Base-by-base conservation (phyloP, 2,113 vertebrate genomes). In the Chlorodrepanis virens region DNA sequence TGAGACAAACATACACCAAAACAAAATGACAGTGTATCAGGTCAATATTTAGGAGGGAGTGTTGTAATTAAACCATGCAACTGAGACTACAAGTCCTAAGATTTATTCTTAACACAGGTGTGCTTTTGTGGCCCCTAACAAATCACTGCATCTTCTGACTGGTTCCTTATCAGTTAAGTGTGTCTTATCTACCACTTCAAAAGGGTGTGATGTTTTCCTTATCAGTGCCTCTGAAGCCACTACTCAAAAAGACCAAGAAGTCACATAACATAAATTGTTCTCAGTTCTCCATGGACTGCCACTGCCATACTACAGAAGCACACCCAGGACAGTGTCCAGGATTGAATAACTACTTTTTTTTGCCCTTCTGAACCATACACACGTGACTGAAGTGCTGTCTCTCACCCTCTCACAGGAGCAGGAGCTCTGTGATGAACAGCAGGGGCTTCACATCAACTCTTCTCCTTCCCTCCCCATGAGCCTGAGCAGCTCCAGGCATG, bases 131-230 rank as follows among this genome's bases (percentile, higher is more conserved):
- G 72, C 15, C 47, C 31, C 44, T n/a, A 89, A 81, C 75, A 88
- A 95, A 96, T 84, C 76, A 75, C 88, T 94, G 64, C 69, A 81
- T 52, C 83, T 83, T 75, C 90, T 64, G n/a, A 49, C 89, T 91
- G 60, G 39, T 59, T 78, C 71, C 93, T 90, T 95, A 94, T 95
- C 92, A 88, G 56, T 33, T 68, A 86, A 92, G 50, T 22, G 25
- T 47, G 33, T 25, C 52, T 89, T 92, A 95, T 75, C 93, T 90
- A 89, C 88, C 80, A 82, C 83, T 90, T 96, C 92, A 95, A 90
- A 95, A 68, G 74, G 29, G 40, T 33, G 59, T 85, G 81, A 94
- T 5, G 4, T 68, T 88, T 81, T 78, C 39, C 80, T 90, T 88
- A 95, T 96, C 93, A 65, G 37, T 27, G 57, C 35, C 69, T 92